Evolutionary conservation across 2,888 invertebrate species (phyloP).

Genomic region (Horisme vitalbata): DNA sequence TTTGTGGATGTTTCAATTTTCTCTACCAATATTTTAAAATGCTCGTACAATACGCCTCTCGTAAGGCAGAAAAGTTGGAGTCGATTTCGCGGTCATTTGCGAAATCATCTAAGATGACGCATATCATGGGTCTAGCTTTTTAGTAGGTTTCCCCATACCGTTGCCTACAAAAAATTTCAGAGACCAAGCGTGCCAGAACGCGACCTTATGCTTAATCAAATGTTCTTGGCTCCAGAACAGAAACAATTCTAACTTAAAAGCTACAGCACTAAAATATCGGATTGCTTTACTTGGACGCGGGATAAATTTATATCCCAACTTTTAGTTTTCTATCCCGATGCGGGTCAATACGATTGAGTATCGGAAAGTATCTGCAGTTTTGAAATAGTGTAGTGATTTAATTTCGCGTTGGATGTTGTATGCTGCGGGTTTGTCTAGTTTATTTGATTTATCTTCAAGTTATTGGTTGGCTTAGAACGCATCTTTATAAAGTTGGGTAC

Average conservation of each 20-base stretch:
- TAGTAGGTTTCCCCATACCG: too few relatives aligned
- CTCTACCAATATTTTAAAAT: too few relatives aligned
- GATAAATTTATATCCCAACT: constrained; percentile 63
- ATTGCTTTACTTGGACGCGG: constrained; percentile 39
- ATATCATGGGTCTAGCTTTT: too few relatives aligned
- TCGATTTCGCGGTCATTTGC: too few relatives aligned
- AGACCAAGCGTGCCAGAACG: background rate
- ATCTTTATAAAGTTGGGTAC: background rate
- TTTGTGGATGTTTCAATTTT: too few relatives aligned
- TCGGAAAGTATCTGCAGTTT: constrained; percentile 21
- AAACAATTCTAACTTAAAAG: constrained; percentile 37
- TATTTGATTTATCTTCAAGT: constrained; percentile 5
- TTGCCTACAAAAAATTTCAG: too few relatives aligned
- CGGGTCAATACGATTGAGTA: constrained; percentile 58
- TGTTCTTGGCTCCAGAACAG: constrained; percentile 30
- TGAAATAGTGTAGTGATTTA: constrained; percentile 25
- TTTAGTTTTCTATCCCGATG: constrained; percentile 52
- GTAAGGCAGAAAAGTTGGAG: too few relatives aligned
- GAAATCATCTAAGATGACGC: too few relatives aligned
- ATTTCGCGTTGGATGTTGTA: constrained; percentile 26
- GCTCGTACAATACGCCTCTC: too few relatives aligned
- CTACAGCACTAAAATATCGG: constrained; percentile 33
- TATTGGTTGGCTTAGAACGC: background rate
- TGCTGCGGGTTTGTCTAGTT: constrained; percentile 15
- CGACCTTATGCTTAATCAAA: constrained; percentile 27